phyloP scores from a whole-genome alignment of 2,888 invertebrate genomes.

The Hetaerina titia region DNA sequence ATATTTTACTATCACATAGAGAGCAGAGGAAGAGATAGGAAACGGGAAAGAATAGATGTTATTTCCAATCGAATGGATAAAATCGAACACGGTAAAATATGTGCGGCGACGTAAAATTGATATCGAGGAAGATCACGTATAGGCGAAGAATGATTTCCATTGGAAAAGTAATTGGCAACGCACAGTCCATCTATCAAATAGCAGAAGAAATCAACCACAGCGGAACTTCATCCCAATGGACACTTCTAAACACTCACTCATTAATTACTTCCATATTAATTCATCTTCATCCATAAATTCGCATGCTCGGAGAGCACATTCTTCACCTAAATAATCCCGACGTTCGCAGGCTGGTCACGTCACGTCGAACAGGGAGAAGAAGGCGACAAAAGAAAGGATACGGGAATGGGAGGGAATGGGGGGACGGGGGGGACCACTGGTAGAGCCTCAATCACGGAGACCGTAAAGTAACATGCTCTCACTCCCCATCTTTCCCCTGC shows the following conservation, averaged over 20 bases:
- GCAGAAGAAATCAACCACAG: not conserved
- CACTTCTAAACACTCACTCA: not conserved
- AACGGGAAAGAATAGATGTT: no score
- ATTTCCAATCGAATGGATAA: no score
- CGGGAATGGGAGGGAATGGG: not conserved
- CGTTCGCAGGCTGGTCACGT: not conserved
- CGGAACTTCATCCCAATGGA: not conserved
- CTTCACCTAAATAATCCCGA: not conserved
- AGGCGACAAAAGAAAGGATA: not conserved
- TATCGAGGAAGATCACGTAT: not conserved
- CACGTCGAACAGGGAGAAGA: not conserved
- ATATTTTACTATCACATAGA: no score
- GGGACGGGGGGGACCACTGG: not conserved
- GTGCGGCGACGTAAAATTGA: not conserved
- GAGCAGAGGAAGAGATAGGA: no score
- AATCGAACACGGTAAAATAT: no score
- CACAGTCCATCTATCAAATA: not conserved
- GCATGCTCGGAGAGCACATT: not conserved
- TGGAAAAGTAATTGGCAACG: not conserved
- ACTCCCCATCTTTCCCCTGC: not conserved
- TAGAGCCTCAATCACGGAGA: conserved; percentile 10
- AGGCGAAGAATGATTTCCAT: not conserved
- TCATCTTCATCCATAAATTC: not conserved
- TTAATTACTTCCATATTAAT: not conserved
- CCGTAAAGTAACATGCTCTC: conserved; percentile 28